Conservation (phyloP, 2,113 vertebrate species). For the Strix uralensis region DNA sequence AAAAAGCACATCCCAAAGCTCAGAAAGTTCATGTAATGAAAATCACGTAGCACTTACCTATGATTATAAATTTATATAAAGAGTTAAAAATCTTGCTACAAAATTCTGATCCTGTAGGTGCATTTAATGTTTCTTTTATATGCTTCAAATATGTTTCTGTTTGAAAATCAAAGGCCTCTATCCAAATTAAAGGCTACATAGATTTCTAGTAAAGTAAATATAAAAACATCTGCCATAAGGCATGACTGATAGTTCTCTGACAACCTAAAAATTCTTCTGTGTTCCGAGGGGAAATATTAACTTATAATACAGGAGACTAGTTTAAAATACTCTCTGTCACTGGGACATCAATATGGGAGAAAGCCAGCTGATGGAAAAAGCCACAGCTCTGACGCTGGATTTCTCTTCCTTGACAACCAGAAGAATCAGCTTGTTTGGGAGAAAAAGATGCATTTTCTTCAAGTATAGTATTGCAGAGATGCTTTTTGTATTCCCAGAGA, state of each 20-base stretch:
- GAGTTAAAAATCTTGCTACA: background rate
- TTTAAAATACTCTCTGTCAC: background rate
- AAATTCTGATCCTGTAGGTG: background rate
- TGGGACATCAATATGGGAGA: background rate
- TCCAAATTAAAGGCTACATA: background rate
- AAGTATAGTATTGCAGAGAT: background rate
- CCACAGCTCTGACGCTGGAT: background rate
- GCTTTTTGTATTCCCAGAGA: background rate
- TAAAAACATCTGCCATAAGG: background rate
- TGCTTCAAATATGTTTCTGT: background rate
- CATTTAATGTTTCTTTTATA: background rate
- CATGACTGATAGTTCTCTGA: background rate
- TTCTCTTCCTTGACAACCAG: background rate
- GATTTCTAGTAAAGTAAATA: background rate
- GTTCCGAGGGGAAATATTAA: background rate
- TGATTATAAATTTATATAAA: background rate
- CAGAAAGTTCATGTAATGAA: background rate
- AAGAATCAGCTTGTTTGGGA: background rate
- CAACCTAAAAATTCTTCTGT: background rate
- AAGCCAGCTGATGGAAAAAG: background rate
- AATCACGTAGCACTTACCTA: background rate
- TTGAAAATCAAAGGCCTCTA: conserved; percentile 33
- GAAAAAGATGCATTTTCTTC: background rate
- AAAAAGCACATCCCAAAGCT: background rate
- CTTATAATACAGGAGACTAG: background rate